A percentile compares a stretch with the other conserved stretches of the same genome.
Conservation (phyloP, 2,797 vertebrate genomes). For the Peromyscus aztecus region DNA sequence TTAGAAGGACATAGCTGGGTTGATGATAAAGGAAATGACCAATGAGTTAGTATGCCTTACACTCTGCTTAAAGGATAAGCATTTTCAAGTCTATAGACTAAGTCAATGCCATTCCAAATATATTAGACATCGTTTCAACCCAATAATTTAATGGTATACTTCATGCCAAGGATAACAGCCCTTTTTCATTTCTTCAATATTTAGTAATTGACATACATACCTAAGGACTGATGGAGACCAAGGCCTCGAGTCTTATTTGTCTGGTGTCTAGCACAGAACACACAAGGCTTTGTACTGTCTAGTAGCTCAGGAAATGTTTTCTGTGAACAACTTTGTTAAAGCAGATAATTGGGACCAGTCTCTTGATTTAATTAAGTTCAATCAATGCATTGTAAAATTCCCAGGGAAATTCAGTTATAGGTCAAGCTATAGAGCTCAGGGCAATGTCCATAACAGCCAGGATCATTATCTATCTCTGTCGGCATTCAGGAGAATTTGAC, state of each 20-base stretch:
- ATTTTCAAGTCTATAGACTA: not conserved
- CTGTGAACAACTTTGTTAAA: constrained; percentile 53
- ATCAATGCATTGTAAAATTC: constrained; percentile 67
- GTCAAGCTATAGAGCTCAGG: constrained; percentile 36
- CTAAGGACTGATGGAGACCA: not conserved
- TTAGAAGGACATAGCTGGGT: not conserved
- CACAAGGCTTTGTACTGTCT: constrained; percentile 36
- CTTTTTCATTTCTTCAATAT: constrained; percentile 19
- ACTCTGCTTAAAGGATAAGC: constrained; percentile 13
- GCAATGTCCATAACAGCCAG: not conserved
- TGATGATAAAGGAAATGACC: not conserved
- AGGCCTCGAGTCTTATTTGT: not conserved
- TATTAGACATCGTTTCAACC: not conserved
- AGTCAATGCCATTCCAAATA: constrained; percentile 16
- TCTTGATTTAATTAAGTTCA: constrained; percentile 68
- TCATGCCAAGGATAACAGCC: not conserved
- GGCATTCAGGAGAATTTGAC: constrained; percentile 38
- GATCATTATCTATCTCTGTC: constrained; percentile 13
- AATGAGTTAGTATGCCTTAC: not conserved
- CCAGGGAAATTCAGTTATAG: constrained; percentile 60
- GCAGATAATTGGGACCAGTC: constrained; percentile 38
- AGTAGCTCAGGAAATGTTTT: constrained; percentile 62
- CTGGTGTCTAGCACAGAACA: not conserved
- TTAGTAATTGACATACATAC: not conserved
- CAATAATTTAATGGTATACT: not conserved